Evolutionary conservation across 2,797 vertebrate genomes (phyloP).

Genomic region (Rousettus madagascariensis): DNA sequence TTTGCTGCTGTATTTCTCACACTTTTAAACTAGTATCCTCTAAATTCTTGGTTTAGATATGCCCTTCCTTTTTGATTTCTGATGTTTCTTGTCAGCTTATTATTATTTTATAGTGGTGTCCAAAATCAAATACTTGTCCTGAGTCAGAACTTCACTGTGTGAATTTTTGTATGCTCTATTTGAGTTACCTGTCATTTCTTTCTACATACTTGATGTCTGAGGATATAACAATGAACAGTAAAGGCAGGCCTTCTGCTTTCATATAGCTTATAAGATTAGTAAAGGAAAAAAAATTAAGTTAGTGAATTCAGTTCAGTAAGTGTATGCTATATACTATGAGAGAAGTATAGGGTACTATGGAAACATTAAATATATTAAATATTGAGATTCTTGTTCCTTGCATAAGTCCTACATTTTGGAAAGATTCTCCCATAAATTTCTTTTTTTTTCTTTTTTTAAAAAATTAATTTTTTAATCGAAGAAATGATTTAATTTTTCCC

Average conservation of each 20-base stretch:
- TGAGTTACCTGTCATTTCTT: neutral
- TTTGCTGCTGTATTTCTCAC: neutral
- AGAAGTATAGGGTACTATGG: neutral
- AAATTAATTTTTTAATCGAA: too few relatives aligned
- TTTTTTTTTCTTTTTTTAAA: neutral
- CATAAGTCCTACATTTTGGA: neutral
- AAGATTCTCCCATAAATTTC: neutral
- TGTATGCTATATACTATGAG: neutral
- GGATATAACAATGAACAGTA: neutral
- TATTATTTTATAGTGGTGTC: neutral
- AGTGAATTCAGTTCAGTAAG: neutral
- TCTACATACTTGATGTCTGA: neutral
- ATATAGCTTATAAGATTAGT: neutral
- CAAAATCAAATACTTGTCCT: neutral
- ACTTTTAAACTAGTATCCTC: neutral
- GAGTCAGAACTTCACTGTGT: neutral
- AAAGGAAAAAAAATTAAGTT: neutral
- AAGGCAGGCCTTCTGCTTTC: neutral
- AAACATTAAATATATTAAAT: slow-evolving; percentile 35
- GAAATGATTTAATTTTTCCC: too few relatives aligned
- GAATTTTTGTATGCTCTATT: neutral
- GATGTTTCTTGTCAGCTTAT: neutral
- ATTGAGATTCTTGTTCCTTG: slow-evolving; percentile 6
- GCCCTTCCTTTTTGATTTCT: neutral
- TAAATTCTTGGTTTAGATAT: neutral